Evolutionary conservation across 2,888 invertebrate genomes (phyloP), one percentile per base, ranked within the genome.

Genomic region (Eilema caniola): DNA sequence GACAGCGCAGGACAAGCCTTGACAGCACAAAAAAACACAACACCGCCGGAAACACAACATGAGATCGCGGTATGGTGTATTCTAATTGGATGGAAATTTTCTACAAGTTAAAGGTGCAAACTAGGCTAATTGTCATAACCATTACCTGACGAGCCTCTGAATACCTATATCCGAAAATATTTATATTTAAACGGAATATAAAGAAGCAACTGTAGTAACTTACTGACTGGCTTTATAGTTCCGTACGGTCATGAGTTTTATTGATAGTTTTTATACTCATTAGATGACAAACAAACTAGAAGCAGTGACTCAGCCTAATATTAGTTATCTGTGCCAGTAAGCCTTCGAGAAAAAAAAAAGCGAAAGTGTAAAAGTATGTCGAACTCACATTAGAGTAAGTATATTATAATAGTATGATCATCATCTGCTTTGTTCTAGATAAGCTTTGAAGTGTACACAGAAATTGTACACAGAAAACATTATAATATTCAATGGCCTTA

Each of bases 361-460:
- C 14, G 65, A 66, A 66, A 66, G 65, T 66, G 5, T 11, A 33
- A 33, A 66, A 57, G 65, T 57, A 24, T 66, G 65, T 37, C 37
- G 28, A 47, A 47, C 16, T 28, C 61, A 33, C 31, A 28, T 33
- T 24, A 57, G 23, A 37, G 62, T 63, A 12, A 41, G 8, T 41
- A 63, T 28, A 20, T 25, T 25, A 25, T 16, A 64, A 53, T 57
- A 24, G 16, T 8, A 37, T 24, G 14, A 66, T 57, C 57, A 20
- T 25, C 47, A 20, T 53, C 8, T n/a, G n/a, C 5, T 53, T 25
- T 59, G 59, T 59, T 59, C 25, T 28, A 25, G 25, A 59, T 28
- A 28, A 16, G 14, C 28, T 28, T 53, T 20, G 7, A 47, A 47
- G 16, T 14, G 20, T 20, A 16, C 41, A 41, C 16, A 41, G 14